These are phyloP conservation scores for Notiomystis cincta DNA, from an alignment of 2,113 vertebrate species.

Conservation along the genomic window DNA sequence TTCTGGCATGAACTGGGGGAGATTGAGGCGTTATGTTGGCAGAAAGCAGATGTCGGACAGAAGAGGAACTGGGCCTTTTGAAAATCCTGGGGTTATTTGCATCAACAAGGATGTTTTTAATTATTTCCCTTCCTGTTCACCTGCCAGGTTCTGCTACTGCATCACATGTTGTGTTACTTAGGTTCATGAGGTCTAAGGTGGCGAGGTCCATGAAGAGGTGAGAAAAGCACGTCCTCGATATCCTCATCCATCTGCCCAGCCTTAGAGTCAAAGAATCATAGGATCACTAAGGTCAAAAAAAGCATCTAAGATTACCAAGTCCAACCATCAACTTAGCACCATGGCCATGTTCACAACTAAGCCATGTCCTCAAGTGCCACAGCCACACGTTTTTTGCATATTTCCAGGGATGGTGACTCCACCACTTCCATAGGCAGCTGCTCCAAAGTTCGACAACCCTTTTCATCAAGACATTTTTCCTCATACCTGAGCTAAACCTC, in stretches of 20 bases:
- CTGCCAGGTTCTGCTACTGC: not conserved
- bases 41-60: not conserved
- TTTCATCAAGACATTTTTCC: not conserved
- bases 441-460: not conserved
- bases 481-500: not conserved
- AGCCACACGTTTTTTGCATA: not conserved
- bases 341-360: not conserved
- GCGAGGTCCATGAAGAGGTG: not conserved
- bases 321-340: not conserved
- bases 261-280: not conserved
- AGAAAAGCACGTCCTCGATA: not conserved
- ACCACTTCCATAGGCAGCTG: not conserved
- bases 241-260: not conserved
- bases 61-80: not conserved
- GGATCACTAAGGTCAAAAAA: not conserved
- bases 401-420: not conserved
- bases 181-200: not conserved
- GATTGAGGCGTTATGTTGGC: accelerated
- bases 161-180: not conserved
- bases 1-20: not conserved
- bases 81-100: not conserved
- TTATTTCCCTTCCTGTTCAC: not conserved
- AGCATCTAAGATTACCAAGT: not conserved
- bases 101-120: not conserved
- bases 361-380: not conserved